These are phyloP conservation scores for Beris morrisii DNA, from an alignment of 2,888 invertebrate genomes.

Conservation along the genomic window DNA sequence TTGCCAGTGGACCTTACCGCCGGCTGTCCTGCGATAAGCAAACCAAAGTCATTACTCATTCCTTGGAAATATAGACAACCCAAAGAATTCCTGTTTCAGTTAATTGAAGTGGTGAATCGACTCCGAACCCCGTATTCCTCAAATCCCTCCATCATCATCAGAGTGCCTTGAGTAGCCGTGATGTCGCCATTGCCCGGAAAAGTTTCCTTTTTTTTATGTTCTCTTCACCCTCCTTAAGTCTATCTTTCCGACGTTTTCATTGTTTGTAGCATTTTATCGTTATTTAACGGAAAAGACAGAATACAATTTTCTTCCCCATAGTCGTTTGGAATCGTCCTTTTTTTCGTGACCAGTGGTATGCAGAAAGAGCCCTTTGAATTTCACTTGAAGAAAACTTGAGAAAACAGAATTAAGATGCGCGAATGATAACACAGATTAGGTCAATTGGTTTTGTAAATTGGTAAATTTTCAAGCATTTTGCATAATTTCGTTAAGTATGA, in stretches of 20 bases:
- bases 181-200: constrained; percentile 18
- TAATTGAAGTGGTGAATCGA: constrained; percentile 18
- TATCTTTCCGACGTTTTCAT: not conserved
- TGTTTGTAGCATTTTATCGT: too few species aligned
- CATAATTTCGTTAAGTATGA: constrained; percentile 10
- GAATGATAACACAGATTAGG: constrained; percentile 17
- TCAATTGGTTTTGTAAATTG: constrained; percentile 16
- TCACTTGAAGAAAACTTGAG: not conserved
- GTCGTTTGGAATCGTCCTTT: not conserved
- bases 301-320: not conserved
- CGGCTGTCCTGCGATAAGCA: not conserved
- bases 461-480: constrained; percentile 14
- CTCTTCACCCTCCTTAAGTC: not conserved
- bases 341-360: not conserved
- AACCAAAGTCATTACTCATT: constrained; percentile 19
- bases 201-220: constrained; percentile 6
- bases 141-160: constrained; percentile 6
- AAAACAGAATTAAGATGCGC: constrained; percentile 3
- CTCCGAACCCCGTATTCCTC: not conserved
- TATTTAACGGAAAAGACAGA: too few species aligned
- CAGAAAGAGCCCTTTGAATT: not conserved
- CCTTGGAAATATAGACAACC: not conserved
- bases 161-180: constrained; percentile 16
- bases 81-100: not conserved
- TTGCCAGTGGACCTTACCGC: not conserved